Evolutionary conservation across 2,113 vertebrate genomes (phyloP).

Genomic region (Dipodomys stephensi): DNA sequence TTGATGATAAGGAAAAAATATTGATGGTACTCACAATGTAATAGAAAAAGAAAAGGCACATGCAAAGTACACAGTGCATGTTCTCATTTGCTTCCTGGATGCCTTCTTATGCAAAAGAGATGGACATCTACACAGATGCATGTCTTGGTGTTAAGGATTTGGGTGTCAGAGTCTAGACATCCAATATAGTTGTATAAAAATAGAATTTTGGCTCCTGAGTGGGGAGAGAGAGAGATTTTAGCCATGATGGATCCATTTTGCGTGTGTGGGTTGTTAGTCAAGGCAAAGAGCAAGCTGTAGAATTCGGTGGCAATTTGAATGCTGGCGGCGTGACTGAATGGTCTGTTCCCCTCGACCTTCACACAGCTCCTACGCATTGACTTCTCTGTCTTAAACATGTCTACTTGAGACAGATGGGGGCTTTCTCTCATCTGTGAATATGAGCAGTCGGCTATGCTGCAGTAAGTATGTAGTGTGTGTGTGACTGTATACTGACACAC

Average conservation of each 20-base stretch:
- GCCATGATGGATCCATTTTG: not conserved
- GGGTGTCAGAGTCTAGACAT: not conserved
- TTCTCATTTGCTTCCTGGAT: not conserved
- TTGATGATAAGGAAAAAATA: not conserved
- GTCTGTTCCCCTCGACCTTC: not conserved
- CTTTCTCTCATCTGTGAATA: not conserved
- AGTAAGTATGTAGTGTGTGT: too few species aligned
- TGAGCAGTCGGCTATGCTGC: not conserved
- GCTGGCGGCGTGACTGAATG: not conserved
- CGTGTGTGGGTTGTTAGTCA: not conserved
- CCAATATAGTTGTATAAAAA: not conserved
- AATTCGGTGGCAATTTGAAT: not conserved
- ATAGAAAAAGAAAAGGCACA: not conserved
- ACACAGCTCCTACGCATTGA: not conserved
- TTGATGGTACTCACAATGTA: not conserved
- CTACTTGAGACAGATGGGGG: not conserved
- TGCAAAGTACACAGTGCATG: not conserved
- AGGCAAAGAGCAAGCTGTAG: not conserved
- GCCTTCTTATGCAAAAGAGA: not conserved
- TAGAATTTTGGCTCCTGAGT: not conserved
- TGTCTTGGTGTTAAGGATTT: not conserved
- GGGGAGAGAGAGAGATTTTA: not conserved
- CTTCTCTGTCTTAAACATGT: not conserved
- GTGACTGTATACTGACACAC: too few species aligned
- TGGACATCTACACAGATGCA: not conserved